phyloP scores from a whole-genome alignment of 2,113 vertebrate genomes.

The Procapra przewalskii region DNA sequence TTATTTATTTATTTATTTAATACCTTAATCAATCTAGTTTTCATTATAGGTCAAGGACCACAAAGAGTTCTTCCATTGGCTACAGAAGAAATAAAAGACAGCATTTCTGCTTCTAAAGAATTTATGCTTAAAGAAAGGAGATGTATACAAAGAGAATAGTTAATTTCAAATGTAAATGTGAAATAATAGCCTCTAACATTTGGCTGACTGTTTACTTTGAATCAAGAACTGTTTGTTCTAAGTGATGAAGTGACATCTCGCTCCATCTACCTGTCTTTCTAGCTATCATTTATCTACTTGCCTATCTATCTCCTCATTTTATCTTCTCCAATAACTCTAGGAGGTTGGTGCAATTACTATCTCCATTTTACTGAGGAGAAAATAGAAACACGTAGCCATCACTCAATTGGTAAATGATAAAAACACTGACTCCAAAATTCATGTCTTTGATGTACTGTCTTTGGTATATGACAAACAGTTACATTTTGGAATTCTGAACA shows the following conservation, averaged over 20 bases:
- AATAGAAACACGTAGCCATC: background rate
- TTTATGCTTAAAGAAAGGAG: background rate
- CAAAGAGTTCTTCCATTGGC: background rate
- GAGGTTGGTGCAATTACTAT: background rate
- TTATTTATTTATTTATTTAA: background rate
- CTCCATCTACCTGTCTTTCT: background rate
- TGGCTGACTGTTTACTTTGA: background rate
- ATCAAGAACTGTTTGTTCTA: background rate
- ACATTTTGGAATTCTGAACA: conserved; percentile 8
- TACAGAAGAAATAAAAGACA: background rate
- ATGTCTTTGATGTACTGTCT: background rate
- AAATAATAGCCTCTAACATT: background rate
- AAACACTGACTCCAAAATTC: background rate
- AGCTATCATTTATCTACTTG: background rate
- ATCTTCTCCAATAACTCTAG: background rate
- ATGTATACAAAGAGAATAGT: background rate
- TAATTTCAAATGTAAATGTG: background rate
- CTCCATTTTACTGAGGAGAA: background rate
- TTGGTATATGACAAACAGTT: background rate
- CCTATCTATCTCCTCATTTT: background rate
- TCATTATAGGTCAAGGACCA: background rate
- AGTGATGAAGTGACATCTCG: background rate
- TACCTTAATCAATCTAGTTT: background rate
- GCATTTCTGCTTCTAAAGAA: background rate
- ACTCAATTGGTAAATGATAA: background rate